Conservation (phyloP, 2,113 vertebrate species). For the Blennius ocellaris region DNA sequence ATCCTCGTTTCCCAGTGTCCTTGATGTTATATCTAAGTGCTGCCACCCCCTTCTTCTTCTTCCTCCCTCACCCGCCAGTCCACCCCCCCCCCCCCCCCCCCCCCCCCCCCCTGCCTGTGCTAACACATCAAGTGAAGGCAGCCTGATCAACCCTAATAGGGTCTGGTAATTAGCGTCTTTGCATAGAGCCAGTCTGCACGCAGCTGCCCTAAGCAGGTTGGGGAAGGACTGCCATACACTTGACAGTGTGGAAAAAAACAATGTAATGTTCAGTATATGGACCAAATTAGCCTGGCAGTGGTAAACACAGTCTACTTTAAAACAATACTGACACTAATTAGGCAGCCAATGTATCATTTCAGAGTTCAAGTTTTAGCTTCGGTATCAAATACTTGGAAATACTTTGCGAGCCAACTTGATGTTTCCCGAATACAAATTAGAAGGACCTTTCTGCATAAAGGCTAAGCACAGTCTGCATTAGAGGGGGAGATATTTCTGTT, state of each 20-base stretch:
- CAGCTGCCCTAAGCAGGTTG: constrained; percentile 77
- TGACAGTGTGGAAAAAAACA: constrained; percentile 83
- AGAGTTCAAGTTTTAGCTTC: constrained; percentile 70
- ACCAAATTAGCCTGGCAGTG: constrained; percentile 80
- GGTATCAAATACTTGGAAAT: constrained; percentile 64
- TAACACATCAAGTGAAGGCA: constrained; percentile 73
- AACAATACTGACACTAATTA: constrained; percentile 86
- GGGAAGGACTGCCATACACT: constrained; percentile 76
- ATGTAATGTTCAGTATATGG: constrained; percentile 76
- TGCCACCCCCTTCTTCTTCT: constrained; percentile 22
- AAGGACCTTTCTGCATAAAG: constrained; percentile 29
- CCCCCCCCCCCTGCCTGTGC: constrained; percentile 23
- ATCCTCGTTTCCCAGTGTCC: constrained; percentile 58
- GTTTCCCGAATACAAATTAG: constrained; percentile 66
- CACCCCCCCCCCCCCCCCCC: constrained; percentile 47
- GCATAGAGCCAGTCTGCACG: constrained; percentile 78
- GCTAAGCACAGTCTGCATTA: constrained; percentile 22
- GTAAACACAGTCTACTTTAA: constrained; percentile 84
- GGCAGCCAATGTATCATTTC: constrained; percentile 79
- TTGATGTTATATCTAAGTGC: constrained; percentile 69
- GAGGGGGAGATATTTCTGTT: constrained; percentile 22
- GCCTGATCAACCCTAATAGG: constrained; percentile 83
- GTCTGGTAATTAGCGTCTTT: constrained; percentile 82
- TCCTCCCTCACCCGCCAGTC: constrained; percentile 15
- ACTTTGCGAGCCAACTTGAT: constrained; percentile 61